These are phyloP conservation scores for Brachylomia viminalis DNA, from an alignment of 2,888 invertebrate genomes.

Conservation along the genomic window DNA sequence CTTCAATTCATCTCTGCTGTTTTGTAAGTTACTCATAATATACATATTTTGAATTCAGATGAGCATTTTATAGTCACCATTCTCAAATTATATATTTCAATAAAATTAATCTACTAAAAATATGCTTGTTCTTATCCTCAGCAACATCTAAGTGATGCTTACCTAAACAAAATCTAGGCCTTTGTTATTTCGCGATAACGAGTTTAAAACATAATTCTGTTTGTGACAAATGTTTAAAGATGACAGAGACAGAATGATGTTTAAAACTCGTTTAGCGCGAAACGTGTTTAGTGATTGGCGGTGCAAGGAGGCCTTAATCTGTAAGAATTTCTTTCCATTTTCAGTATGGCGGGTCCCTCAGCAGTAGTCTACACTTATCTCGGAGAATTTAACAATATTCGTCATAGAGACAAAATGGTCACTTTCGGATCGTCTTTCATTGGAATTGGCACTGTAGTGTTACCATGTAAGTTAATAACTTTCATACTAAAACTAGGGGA, in stretches of 20 bases:
- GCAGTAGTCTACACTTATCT: constrained; percentile 91
- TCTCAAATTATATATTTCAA: background rate
- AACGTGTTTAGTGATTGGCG: no score
- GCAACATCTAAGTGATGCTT: background rate
- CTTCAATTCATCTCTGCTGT: constrained; percentile 93
- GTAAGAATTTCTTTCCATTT: background rate
- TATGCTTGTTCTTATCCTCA: background rate
- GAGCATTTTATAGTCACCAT: background rate
- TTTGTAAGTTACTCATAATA: constrained; percentile 80
- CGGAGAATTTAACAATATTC: constrained; percentile 89
- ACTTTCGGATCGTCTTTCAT: constrained; percentile 87
- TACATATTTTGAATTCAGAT: background rate
- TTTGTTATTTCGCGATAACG: no score
- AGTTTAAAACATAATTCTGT: no score
- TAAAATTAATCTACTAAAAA: background rate
- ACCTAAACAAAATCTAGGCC: background rate
- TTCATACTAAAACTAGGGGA: background rate
- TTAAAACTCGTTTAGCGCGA: no score
- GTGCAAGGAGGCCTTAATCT: background rate
- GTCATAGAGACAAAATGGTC: constrained; percentile 87
- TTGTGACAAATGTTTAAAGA: no score
- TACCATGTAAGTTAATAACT: constrained; percentile 85
- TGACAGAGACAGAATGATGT: no score
- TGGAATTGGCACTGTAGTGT: constrained; percentile 88
- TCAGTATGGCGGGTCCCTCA: constrained; percentile 86